phyloP scores from a whole-genome alignment of 1,140 invertebrate genomes.

The Psix sp. region DNA sequence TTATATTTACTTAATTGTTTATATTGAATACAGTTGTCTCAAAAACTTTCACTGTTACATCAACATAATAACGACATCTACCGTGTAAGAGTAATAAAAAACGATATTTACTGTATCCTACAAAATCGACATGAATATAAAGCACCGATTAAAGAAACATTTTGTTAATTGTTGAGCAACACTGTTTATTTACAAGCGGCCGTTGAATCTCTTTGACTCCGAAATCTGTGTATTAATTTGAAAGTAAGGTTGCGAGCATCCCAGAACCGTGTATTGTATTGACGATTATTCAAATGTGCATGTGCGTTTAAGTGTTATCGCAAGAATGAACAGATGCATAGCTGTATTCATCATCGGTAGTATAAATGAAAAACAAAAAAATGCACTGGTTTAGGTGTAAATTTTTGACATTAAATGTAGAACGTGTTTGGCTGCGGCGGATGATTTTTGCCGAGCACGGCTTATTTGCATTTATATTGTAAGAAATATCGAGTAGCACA shows the following conservation, averaged over 20 bases:
- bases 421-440: conserved; percentile 26
- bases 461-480: conserved; percentile 51
- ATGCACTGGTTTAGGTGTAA: conserved; percentile 48
- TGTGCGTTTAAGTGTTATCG: conserved; percentile 46
- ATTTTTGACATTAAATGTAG: conserved; percentile 47
- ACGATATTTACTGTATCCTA: too few species aligned
- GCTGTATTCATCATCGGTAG: too few species aligned
- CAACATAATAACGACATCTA: too few species aligned
- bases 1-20: too few species aligned
- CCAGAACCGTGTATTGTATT: conserved; percentile 28
- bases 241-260: conserved; percentile 9
- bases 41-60: too few species aligned
- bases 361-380: conserved; percentile 21
- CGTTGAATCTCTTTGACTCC: conserved; percentile 27
- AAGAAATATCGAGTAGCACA: conserved; percentile 25
- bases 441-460: conserved; percentile 19
- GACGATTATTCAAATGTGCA: conserved; percentile 45
- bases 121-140: not conserved
- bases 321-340: too few species aligned
- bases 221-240: conserved; percentile 29
- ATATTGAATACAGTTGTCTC: too few species aligned
- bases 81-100: too few species aligned
- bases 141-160: conserved; percentile 8
- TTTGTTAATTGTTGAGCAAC: conserved; percentile 3
- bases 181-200: conserved; percentile 17